Conservation (phyloP, 2,888 invertebrate species). For the Sinohyriopsis cumingii region DNA sequence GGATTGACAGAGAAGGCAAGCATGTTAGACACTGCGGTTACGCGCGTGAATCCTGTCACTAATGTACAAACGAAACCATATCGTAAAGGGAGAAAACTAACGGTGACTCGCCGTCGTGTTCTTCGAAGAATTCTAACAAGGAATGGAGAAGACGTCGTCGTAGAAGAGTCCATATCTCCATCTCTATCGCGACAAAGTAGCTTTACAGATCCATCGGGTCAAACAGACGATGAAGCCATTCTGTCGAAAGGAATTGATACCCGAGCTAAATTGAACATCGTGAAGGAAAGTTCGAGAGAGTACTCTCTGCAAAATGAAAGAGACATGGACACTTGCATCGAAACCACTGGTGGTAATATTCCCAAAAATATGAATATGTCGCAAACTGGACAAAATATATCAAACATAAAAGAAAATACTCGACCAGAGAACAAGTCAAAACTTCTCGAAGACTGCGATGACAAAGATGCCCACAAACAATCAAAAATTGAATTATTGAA, state of each 20-base stretch:
- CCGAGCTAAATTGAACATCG: background rate
- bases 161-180: constrained; percentile 52
- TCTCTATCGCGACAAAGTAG: constrained; percentile 51
- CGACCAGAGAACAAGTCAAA: background rate
- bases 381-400: too few relatives aligned
- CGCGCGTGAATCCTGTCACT: too few relatives aligned
- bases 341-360: too few relatives aligned
- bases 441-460: background rate
- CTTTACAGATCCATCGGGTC: constrained; percentile 43
- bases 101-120: constrained; percentile 58
- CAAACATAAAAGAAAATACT: background rate
- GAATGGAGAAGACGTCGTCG: constrained; percentile 59
- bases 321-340: too few relatives aligned
- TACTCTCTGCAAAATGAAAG: too few relatives aligned
- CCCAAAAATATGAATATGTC: too few relatives aligned
- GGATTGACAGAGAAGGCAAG: too few relatives aligned
- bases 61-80: too few relatives aligned
- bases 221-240: constrained; percentile 31
- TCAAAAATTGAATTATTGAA: background rate
- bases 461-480: background rate
- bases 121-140: constrained; percentile 57
- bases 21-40: too few relatives aligned
- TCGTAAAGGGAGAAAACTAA: constrained; percentile 42
- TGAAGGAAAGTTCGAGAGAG: background rate
- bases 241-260: too few relatives aligned